Conservation (phyloP, 2,113 vertebrate genomes). For the Megaceryle maxima region DNA sequence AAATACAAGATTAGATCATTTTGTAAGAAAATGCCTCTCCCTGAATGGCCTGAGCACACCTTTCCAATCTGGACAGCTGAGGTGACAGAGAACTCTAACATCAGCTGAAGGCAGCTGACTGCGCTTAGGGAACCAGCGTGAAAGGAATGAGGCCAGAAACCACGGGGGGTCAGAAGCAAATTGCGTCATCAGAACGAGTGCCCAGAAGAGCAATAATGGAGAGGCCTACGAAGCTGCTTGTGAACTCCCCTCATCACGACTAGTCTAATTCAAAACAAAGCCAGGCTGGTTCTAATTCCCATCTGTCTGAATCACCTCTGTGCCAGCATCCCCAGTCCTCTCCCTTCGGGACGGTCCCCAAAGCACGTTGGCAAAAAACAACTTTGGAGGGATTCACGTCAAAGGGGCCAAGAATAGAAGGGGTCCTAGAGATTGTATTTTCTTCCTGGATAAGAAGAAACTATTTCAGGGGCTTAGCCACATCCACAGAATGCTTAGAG, state of each 20-base stretch:
- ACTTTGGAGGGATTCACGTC: background rate
- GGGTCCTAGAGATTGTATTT: background rate
- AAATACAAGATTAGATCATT: background rate
- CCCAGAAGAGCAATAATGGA: background rate
- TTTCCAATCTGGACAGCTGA: background rate
- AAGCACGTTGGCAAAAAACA: background rate
- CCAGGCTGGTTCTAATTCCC: background rate
- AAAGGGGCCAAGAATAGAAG: background rate
- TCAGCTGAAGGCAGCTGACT: background rate
- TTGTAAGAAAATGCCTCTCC: background rate
- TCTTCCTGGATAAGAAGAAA: background rate
- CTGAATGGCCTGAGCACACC: background rate
- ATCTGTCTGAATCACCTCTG: background rate
- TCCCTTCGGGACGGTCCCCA: background rate
- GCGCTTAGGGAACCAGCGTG: rapidly evolving
- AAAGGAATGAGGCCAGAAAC: background rate
- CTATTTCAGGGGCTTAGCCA: background rate
- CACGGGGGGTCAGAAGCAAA: background rate
- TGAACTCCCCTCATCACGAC: background rate
- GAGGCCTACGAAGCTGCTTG: background rate
- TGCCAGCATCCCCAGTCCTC: background rate
- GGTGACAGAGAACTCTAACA: background rate
- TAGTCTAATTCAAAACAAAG: background rate
- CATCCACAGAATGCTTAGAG: background rate
- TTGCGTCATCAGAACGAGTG: background rate